Percentiles rank a stretch among this genome's conserved stretches.
Conservation (phyloP, 2,113 vertebrate species). For the Raja brachyura region DNA sequence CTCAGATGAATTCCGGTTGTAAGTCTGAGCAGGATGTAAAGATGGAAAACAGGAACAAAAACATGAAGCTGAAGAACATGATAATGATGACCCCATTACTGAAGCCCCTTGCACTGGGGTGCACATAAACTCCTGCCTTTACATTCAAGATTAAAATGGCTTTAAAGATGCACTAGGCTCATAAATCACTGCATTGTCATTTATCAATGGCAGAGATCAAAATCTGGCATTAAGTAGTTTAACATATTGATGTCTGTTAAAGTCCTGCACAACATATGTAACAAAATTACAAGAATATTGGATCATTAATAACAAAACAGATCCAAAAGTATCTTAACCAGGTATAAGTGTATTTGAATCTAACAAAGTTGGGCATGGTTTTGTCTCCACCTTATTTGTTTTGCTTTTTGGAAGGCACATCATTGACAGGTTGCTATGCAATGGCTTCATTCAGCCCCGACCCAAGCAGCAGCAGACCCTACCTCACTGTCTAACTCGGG, state of each 20-base stretch:
- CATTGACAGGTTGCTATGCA: not conserved
- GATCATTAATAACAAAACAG: not conserved
- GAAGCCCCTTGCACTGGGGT: not conserved
- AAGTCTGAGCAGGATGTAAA: conserved; percentile 58
- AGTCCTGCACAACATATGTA: not conserved
- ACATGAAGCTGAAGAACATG: not conserved
- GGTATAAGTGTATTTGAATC: not conserved
- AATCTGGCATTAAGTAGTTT: not conserved
- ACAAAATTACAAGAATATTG: not conserved
- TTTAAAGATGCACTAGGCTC: no score
- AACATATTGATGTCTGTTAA: no score
- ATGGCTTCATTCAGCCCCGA: not conserved
- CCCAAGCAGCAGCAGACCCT: not conserved
- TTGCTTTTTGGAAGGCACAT: not conserved
- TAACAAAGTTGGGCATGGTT: not conserved
- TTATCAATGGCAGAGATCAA: not conserved
- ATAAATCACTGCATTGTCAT: not conserved
- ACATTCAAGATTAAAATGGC: not conserved
- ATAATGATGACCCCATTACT: not conserved
- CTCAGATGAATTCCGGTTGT: conserved; percentile 55
- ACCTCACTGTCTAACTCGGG: not conserved
- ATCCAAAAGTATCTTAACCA: not conserved
- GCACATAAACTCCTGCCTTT: not conserved
- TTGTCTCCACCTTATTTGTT: not conserved
- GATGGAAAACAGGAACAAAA: not conserved